Conservation (phyloP, 2,113 vertebrate genomes). For the Triplophysa dalaica region DNA sequence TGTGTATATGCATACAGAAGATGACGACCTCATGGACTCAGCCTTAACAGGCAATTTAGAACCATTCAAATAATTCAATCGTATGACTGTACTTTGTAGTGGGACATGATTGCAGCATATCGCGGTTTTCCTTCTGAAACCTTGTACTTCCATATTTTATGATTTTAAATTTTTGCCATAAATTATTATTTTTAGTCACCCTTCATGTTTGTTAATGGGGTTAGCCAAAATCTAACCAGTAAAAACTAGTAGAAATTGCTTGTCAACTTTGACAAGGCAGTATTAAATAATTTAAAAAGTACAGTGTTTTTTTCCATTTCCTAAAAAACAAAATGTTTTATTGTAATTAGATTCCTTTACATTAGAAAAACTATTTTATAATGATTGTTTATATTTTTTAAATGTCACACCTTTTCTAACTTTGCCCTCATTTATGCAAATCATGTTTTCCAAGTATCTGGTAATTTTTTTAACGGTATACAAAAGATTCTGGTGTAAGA, state of each 20-base stretch:
- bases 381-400: background rate
- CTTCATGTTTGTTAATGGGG: too few relatives aligned
- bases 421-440: background rate
- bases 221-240: too few relatives aligned
- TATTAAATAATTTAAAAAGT: too few relatives aligned
- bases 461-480: background rate
- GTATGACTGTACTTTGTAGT: background rate
- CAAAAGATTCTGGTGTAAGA: background rate
- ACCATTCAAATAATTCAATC: constrained; percentile 51
- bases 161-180: too few relatives aligned
- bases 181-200: too few relatives aligned
- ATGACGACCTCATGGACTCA: constrained; percentile 97
- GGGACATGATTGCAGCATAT: too few relatives aligned
- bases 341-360: background rate
- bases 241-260: too few relatives aligned
- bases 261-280: too few relatives aligned
- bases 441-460: background rate
- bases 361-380: background rate
- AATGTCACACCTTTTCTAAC: background rate
- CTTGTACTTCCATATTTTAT: too few relatives aligned
- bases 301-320: too few relatives aligned
- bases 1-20: constrained; percentile 89
- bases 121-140: too few relatives aligned
- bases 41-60: constrained; percentile 88
- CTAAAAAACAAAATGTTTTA: too few relatives aligned